Base-by-base conservation (phyloP, 1,140 invertebrate species). In the Hyposmocoma kahamanoa region DNA sequence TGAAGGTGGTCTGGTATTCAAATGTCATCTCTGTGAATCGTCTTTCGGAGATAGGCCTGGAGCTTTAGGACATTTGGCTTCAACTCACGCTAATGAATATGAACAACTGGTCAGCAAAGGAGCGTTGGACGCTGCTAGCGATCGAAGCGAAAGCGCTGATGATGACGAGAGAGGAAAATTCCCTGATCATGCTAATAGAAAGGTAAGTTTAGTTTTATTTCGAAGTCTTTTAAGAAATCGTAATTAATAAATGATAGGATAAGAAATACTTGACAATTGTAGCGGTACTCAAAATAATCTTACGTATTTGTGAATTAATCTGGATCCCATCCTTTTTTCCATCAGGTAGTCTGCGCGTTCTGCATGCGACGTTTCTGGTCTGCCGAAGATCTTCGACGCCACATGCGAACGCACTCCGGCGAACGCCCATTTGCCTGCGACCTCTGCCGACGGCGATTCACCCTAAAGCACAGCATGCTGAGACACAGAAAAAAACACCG, bases 301-400 rank as follows among this genome's bases (percentile, higher is more conserved):
- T n/a, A n/a, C n/a, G n/a, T n/a, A n/a, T n/a, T n/a, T n/a, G n/a
- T n/a, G n/a, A n/a, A n/a, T n/a, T n/a, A n/a, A n/a, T n/a, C n/a
- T n/a, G n/a, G n/a, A n/a, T n/a, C n/a, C n/a, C n/a, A n/a, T n/a
- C n/a, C n/a, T 36, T 36, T 17, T 36, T 1, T 36, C 15, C 34
- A 19, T 51, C 15, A 95, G 91, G 93, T 98, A 1, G 93, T 95
- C 21, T 97, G 96, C 72, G 94, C 95, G 0, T 96, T 98, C 65
- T 98, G 96, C 74, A 89, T 97, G 64, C 92, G 96, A 51, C 91
- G 95, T 30, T 97, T 97, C 78, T 97, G 95, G 95, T 97, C 96
- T 0, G 93, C 96, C 0, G 96, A 97, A 72, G 96, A 98, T 81
- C 86, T 98, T 0, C 89, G 96, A 0, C 90, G 96, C 6, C 97